phyloP scores from a whole-genome alignment of 1,140 invertebrate species.

The Diprion similis region DNA sequence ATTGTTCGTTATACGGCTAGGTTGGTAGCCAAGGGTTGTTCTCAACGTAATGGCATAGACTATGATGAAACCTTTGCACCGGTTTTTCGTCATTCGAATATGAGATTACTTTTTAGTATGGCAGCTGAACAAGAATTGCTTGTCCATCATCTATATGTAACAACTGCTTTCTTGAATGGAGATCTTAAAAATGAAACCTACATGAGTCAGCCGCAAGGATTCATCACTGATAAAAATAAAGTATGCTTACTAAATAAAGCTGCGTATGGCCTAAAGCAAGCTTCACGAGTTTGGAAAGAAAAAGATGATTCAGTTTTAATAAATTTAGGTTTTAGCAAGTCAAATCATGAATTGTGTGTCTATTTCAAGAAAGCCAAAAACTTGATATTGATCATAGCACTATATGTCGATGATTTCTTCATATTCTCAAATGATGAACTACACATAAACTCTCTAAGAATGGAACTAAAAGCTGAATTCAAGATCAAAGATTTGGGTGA shows the following conservation, averaged over 20 bases:
- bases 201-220: slow-evolving; percentile 20
- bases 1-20: slow-evolving; percentile 32
- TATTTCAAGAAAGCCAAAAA: slow-evolving; percentile 29
- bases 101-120: slow-evolving; percentile 26
- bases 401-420: slow-evolving; percentile 45
- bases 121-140: slow-evolving; percentile 27
- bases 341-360: slow-evolving; percentile 37
- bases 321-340: slow-evolving; percentile 20
- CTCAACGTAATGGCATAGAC: slow-evolving; percentile 38
- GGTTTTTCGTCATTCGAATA: slow-evolving; percentile 36
- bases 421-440: slow-evolving; percentile 33
- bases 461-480: slow-evolving; percentile 20
- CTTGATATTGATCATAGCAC: slow-evolving; percentile 27
- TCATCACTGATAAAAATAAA: slow-evolving; percentile 15
- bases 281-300: slow-evolving; percentile 44
- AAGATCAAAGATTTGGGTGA: slow-evolving; percentile 25
- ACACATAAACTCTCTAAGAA: slow-evolving; percentile 23
- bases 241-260: slow-evolving; percentile 40
- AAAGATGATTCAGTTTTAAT: slow-evolving; percentile 29
- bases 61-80: slow-evolving; percentile 42
- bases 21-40: slow-evolving; percentile 41
- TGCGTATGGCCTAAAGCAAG: slow-evolving; percentile 47
- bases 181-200: slow-evolving; percentile 23
- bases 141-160: slow-evolving; percentile 46
- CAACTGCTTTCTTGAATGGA: slow-evolving; percentile 50